Percentiles rank a stretch among this genome's conserved stretches.
Evolutionary conservation across 2,888 invertebrate species (phyloP).

Genomic region (Alviniconcha strummeri): DNA sequence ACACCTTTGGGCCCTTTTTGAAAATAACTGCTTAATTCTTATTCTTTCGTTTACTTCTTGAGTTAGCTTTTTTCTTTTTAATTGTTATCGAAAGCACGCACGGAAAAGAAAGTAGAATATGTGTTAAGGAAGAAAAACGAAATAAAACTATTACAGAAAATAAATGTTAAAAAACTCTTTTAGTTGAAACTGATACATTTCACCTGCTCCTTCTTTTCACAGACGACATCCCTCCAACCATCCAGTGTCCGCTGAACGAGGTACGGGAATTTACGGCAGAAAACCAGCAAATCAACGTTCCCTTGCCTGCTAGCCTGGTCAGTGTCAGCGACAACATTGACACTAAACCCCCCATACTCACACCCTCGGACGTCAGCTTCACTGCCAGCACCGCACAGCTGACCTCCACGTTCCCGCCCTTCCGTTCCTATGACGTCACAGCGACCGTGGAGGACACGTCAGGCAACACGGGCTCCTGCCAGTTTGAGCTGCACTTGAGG

Average conservation of each 20-base stretch:
- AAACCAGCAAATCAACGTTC: slow-evolving; percentile 1
- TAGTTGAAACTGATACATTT: too few species aligned
- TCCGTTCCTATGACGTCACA: slow-evolving; percentile 78
- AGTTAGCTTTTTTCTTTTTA: too few species aligned
- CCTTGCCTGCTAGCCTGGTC: slow-evolving; percentile 17
- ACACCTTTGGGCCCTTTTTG: too few species aligned
- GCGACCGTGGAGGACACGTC: slow-evolving; percentile 97
- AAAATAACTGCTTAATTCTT: too few species aligned
- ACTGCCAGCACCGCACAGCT: slow-evolving; percentile 10
- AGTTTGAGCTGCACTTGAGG: slow-evolving; percentile 84
- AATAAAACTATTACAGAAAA: too few species aligned
- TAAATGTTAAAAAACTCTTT: too few species aligned
- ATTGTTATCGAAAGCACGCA: too few species aligned
- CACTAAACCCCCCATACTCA: slow-evolving; percentile 21
- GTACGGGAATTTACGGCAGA: slow-evolving; percentile 22
- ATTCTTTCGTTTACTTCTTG: too few species aligned
- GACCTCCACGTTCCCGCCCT: slow-evolving; percentile 30
- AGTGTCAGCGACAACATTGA: slow-evolving; percentile 39
- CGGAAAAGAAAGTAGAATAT: too few species aligned
- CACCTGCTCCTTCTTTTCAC: slow-evolving; percentile 19
- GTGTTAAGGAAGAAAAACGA: too few species aligned
- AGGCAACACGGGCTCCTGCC: slow-evolving; percentile 96
- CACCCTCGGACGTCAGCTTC: slow-evolving; percentile 29
- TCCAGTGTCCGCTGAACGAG: slow-evolving; percentile 42
- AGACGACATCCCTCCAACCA: slow-evolving; percentile 56